phyloP scores from a whole-genome alignment of 1,140 invertebrate species.

The Rhopalosiphum maidis region DNA sequence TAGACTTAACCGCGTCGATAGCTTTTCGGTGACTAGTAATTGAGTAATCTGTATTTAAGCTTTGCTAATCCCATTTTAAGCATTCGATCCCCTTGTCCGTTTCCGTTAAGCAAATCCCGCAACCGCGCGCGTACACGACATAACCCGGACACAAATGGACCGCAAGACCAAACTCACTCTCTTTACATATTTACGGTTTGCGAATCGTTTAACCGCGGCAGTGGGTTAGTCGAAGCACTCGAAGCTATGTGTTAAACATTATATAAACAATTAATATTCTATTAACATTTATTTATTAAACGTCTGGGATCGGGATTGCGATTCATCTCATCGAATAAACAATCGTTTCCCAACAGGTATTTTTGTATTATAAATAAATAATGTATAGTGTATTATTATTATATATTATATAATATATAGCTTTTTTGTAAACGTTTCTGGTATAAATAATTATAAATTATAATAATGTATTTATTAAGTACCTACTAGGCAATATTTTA shows the following conservation, averaged over 20 bases:
- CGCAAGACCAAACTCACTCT: not conserved
- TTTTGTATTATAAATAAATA: not conserved
- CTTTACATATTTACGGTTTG: not conserved
- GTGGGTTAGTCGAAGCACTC: not conserved
- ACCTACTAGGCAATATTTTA: no score
- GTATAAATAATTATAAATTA: no score
- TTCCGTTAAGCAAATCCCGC: constrained; percentile 1
- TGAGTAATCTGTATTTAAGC: constrained; percentile 13
- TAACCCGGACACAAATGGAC: not conserved
- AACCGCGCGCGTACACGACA: not conserved
- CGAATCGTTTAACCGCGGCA: not conserved
- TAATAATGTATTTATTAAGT: no score
- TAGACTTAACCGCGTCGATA: not conserved
- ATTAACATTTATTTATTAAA: not conserved
- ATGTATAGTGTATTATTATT: no score
- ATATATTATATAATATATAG: no score
- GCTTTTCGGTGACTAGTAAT: not conserved
- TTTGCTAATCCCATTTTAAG: not conserved
- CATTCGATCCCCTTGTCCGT: constrained; percentile 37
- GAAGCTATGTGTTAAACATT: not conserved
- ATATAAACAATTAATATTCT: not conserved
- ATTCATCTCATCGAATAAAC: not conserved
- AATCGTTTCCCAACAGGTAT: not conserved
- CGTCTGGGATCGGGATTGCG: not conserved
- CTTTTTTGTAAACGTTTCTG: no score